Conservation (phyloP, 1,140 invertebrate species). For the Charaxes varanes region DNA sequence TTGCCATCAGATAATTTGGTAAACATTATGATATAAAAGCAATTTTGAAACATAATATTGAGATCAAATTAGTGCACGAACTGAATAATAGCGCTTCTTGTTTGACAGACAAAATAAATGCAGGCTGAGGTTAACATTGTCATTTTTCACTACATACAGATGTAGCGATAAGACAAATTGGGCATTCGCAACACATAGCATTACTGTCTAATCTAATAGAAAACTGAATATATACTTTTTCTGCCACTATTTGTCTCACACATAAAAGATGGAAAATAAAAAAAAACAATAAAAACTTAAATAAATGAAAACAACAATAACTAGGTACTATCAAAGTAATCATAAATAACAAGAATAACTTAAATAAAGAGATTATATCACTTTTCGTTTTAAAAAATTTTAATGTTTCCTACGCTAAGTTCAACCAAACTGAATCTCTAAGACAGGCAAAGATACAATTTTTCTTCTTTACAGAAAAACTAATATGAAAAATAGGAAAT, state of each 20-base stretch:
- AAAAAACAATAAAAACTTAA: neutral
- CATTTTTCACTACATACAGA: slow-evolving; percentile 9
- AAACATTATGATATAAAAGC: no score
- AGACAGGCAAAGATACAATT: slow-evolving; percentile 2
- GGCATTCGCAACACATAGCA: neutral
- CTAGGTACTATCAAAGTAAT: slow-evolving; percentile 4
- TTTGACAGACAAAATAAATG: slow-evolving; percentile 8
- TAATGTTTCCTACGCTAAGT: no score
- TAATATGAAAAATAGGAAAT: no score
- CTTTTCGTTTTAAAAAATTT: slow-evolving; percentile 6
- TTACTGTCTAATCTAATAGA: neutral
- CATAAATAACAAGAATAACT: slow-evolving; percentile 12
- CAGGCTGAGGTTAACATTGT: slow-evolving; percentile 5
- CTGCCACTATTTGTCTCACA: no score
- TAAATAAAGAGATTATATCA: slow-evolving; percentile 12
- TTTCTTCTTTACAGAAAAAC: neutral
- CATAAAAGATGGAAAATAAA: no score
- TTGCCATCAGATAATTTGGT: no score
- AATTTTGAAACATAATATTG: no score
- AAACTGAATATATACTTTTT: neutral
- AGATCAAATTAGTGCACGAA: no score
- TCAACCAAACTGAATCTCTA: no score
- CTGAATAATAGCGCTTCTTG: neutral
- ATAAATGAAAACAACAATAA: slow-evolving; percentile 8
- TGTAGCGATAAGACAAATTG: slow-evolving; percentile 16